Base-by-base conservation (phyloP, 2,113 vertebrate genomes). In the Chionomys nivalis region DNA sequence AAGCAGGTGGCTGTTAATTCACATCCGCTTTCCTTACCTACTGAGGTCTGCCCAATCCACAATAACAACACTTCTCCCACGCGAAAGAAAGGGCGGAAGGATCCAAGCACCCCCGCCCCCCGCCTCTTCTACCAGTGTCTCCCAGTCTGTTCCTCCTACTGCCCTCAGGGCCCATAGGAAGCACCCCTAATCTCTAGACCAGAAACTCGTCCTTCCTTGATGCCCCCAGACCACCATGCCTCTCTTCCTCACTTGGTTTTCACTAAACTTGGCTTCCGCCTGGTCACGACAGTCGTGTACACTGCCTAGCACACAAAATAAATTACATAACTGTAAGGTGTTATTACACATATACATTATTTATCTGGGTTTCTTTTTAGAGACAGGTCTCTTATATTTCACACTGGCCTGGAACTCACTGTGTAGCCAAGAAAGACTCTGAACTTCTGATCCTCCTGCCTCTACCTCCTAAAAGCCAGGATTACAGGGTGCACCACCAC, bases 21-120 rank as follows among this genome's bases (percentile, higher is more conserved):
- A 4, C 6, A 58, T 76, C 66, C 23, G 55, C 11, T 26, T 52
- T 77, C 61, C 81, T 55, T 76, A 28, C 10, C 33, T 26, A 78
- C 26, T 82, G 58, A 92, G 52, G 42, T 28, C 26, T 87, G 33
- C n/a, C 16, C 33, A 68, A 63, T 49, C 42, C 24, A 81, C 68
- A 36, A 87, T 77, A 61, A 42, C 42, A 65, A 42, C 42, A 70
- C 28, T 87, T 85, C 81, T 93, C 75, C 75, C 55, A 31, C 63
- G 23, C 75, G 36, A 93, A 93, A 93, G 83, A 39, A 68, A 55
- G 14, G 33, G 14, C 3, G 33, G 31, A 81, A 96, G 93, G 10
- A 44, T 44, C 24, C 44, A 7, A 7, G 4, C 0, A 3, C 3
- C 24, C 39, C 16, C 3, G 5, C 55, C 17, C 21, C 2, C 28